These are phyloP conservation scores for Neopelma chrysocephalum DNA, from an alignment of 2,797 vertebrate species.

Conservation along the genomic window DNA sequence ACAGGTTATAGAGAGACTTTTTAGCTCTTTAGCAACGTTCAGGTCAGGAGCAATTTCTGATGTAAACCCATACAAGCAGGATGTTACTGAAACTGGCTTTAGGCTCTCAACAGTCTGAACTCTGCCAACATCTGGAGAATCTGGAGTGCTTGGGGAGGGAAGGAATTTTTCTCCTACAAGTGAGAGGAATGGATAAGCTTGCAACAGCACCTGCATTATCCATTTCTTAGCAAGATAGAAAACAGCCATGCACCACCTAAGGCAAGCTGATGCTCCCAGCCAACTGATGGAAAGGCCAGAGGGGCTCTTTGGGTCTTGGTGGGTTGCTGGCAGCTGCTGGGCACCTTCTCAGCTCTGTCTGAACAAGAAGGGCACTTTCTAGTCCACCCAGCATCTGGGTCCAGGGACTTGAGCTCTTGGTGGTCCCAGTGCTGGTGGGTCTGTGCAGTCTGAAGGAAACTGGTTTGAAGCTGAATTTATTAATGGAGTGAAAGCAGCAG, in stretches of 20 bases:
- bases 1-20: neutral
- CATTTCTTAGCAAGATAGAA: neutral
- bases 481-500: neutral
- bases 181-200: conserved; percentile 28
- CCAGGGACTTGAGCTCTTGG: neutral
- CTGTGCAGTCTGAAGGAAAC: neutral
- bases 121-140: conserved; percentile 57
- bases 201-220: conserved; percentile 44
- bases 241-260: conserved; percentile 8
- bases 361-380: neutral
- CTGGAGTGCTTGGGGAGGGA: conserved; percentile 3
- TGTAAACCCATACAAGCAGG: neutral
- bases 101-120: neutral
- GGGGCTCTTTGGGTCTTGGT: neutral
- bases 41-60: neutral
- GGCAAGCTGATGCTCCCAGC: neutral
- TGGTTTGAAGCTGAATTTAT: neutral
- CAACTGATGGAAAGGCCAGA: neutral
- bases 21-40: neutral
- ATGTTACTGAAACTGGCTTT: conserved; percentile 7
- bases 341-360: neutral
- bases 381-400: neutral
- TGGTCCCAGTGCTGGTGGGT: neutral
- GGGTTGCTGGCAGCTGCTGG: neutral
- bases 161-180: conserved; percentile 43